A percentile compares a stretch with the other conserved stretches of the same genome.
These are phyloP conservation scores for Raja brachyura DNA, from an alignment of 2,113 vertebrate species.

Conservation along the genomic window DNA sequence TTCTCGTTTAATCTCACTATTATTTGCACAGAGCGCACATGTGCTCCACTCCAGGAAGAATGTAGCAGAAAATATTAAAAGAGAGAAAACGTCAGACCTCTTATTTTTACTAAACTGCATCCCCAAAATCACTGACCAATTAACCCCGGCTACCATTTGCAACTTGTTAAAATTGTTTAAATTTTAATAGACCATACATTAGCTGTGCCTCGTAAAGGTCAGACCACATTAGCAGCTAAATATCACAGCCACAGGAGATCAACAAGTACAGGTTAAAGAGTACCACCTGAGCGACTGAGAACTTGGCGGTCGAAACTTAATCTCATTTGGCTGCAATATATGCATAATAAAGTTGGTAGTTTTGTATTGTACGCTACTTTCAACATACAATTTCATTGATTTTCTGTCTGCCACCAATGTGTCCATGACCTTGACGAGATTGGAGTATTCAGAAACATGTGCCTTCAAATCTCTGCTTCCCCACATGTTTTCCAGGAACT, in stretches of 20 bases:
- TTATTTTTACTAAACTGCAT: background rate
- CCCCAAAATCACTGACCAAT: background rate
- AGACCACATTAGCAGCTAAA: background rate
- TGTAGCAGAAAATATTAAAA: background rate
- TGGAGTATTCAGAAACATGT: background rate
- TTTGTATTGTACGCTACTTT: too few relatives aligned
- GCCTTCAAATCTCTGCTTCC: background rate
- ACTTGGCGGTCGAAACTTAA: background rate
- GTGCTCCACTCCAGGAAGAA: too few relatives aligned
- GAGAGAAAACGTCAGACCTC: background rate
- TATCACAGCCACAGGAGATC: background rate
- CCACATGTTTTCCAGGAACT: background rate
- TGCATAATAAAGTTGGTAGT: too few relatives aligned
- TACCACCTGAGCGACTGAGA: background rate
- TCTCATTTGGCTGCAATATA: too few relatives aligned
- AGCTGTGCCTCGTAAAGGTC: background rate
- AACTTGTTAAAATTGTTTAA: background rate
- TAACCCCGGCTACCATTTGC: background rate
- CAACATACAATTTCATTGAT: too few relatives aligned
- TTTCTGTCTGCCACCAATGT: background rate
- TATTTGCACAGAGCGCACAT: background rate
- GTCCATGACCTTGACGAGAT: background rate
- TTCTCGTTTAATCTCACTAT: too few relatives aligned
- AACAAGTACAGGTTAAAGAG: background rate
- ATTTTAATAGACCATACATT: background rate